phyloP scores from a whole-genome alignment of 2,113 vertebrate species.

The Hucho hucho region DNA sequence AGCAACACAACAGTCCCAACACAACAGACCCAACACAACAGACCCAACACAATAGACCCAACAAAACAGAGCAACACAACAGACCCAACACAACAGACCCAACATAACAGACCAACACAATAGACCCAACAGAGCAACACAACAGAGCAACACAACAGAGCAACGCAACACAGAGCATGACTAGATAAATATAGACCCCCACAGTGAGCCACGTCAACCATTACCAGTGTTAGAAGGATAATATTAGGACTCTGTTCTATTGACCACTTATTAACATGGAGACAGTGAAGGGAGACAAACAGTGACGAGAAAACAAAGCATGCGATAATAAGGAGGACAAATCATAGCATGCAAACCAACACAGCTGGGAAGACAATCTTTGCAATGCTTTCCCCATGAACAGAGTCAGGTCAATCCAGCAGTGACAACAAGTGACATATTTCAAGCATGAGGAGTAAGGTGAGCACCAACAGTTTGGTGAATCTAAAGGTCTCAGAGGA shows the following conservation, averaged over 20 bases:
- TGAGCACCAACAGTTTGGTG: not conserved
- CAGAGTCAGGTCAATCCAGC: conserved; percentile 28
- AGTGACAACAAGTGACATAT: conserved; percentile 65
- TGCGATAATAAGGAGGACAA: conserved; percentile 51
- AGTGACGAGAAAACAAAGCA: conserved; percentile 51
- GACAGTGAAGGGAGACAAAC: conserved; percentile 55
- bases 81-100: no score
- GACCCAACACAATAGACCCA: no score
- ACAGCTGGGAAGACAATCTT: conserved; percentile 67
- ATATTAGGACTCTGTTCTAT: conserved; percentile 20
- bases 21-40: no score
- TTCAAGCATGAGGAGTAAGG: conserved; percentile 84
- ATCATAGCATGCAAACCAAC: conserved; percentile 66
- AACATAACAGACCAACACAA: no score
- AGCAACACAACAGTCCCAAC: not conserved
- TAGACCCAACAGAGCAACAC: not conserved
- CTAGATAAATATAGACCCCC: conserved; percentile 43
- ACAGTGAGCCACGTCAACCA: not conserved
- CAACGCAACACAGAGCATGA: conserved; percentile 42
- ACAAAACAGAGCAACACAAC: no score
- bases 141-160: conserved; percentile 19
- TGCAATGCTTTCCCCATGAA: conserved; percentile 70
- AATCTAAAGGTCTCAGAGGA: not conserved
- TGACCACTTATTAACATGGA: conserved; percentile 48
- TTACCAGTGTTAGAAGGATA: not conserved